These are phyloP conservation scores for Polyploca ridens DNA, from an alignment of 2,888 invertebrate species.

Conservation along the genomic window DNA sequence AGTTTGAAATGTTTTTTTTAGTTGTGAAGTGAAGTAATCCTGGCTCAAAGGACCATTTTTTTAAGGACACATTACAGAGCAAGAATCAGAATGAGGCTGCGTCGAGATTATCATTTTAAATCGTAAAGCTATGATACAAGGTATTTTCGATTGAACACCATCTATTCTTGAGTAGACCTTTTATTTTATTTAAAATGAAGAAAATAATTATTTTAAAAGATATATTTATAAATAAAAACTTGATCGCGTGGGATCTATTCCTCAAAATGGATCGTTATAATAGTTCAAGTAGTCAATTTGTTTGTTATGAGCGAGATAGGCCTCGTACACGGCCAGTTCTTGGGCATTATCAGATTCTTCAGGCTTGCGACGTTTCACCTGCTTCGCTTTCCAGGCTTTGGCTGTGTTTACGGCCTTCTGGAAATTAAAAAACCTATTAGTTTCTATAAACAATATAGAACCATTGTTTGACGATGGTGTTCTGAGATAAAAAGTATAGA, in stretches of 20 bases:
- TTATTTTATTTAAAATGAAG: no score
- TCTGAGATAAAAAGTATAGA: no score
- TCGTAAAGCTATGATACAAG: no score
- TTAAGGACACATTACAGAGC: neutral
- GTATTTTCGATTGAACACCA: no score
- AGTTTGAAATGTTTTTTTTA: neutral
- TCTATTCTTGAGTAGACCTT: no score
- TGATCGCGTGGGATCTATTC: neutral
- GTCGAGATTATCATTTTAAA: no score
- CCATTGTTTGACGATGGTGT: no score
- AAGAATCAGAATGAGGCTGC: neutral
- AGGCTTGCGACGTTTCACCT: constrained; percentile 51
- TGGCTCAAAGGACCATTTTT: no score
- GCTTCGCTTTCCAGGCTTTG: constrained; percentile 54
- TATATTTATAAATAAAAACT: neutral
- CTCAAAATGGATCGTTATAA: constrained; percentile 21
- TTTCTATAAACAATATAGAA: no score
- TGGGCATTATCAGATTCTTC: constrained; percentile 56
- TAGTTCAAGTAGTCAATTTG: constrained; percentile 36
- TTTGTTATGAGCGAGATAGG: constrained; percentile 31
- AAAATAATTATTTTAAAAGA: neutral
- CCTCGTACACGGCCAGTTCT: constrained; percentile 31
- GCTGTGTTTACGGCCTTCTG: constrained; percentile 50
- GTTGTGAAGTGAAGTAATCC: neutral
- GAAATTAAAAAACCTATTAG: constrained; percentile 14